Evolutionary conservation across 2,113 vertebrate genomes (phyloP), one percentile per base, ranked within the genome.

Genomic region (Ptilorrhoa leucosticta): DNA sequence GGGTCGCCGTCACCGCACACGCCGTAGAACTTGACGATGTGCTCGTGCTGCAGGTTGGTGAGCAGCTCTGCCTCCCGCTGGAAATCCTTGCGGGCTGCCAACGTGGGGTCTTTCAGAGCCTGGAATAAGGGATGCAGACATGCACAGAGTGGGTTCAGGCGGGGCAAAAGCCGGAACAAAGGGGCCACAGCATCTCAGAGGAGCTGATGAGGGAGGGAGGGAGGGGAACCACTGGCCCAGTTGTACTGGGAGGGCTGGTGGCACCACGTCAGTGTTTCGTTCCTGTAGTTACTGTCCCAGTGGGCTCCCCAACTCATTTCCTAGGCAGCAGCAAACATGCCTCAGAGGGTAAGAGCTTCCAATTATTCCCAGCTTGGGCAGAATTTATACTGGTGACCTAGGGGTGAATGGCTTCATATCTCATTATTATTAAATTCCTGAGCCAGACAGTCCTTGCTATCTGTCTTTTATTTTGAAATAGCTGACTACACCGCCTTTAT

Each of bases 1-100:
- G 99, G 99, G 84, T 99, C 99, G 1, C 99, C 99, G 0, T 99
- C 99, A 0, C 99, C 99, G 15, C 99, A 99, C 71, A 99, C 99
- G 0, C 99, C 99, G 0, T 99, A 99, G 93, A 99, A 99, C 71
- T 99, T 99, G 72, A 99, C 99, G 0, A 99, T 99, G 97, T 99
- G 99, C 54, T 99, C 99, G 0, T 99, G 99, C 97, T 99, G 99
- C 76, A 99, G 98, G 95, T 99, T 99, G 93, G 99, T 99, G 79
- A 99, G 99, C 60, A 99, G 98, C 96, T 99, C 99, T 0, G 99
- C 99, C 92, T 99, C 99, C 90, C 99, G 96, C 98, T 99, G 99
- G 97, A 99, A 99, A 83, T 99, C 99, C 97, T 99, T 99, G 77
- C 99, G 98, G 39, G 99, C 99, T 1, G 99, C 98, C 97, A 99